These are phyloP conservation scores for Caenorhabditis wallacei DNA, from an alignment of 2,888 invertebrate species.

Conservation along the genomic window DNA sequence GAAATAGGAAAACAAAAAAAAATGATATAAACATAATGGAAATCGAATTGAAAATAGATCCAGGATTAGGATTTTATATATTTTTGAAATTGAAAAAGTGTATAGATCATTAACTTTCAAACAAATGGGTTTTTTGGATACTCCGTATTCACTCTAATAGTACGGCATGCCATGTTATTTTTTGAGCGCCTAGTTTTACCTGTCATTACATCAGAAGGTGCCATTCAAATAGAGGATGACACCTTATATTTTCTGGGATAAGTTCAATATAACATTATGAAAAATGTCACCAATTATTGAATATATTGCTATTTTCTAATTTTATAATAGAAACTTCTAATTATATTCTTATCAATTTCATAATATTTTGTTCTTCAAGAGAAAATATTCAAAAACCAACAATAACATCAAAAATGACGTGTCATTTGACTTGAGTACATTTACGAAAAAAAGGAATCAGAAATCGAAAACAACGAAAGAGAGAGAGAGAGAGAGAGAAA, in stretches of 20 bases:
- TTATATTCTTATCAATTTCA: not conserved
- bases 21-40: conserved; percentile 1
- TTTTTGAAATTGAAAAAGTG: not conserved
- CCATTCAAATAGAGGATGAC: too few relatives aligned
- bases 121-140: too few relatives aligned
- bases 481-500: not conserved
- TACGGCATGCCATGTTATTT: too few relatives aligned
- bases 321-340: too few relatives aligned
- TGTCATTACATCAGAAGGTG: too few relatives aligned
- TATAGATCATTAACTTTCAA: not conserved
- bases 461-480: conserved; percentile 16
- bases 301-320: too few relatives aligned
- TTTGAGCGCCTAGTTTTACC: too few relatives aligned
- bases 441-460: not conserved
- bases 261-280: too few relatives aligned
- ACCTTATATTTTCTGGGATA: too few relatives aligned
- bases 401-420: conserved; percentile 14
- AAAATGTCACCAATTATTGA: too few relatives aligned
- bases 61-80: not conserved
- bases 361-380: not conserved
- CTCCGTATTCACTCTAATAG: too few relatives aligned
- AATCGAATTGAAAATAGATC: not conserved
- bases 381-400: conserved; percentile 2
- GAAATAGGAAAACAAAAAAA: not conserved
- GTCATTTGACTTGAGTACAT: conserved; percentile 9